A percentile compares a stretch with the other conserved stretches of the same genome.
These are phyloP conservation scores for Alosa alosa DNA, from an alignment of 2,113 vertebrate species.

Conservation along the genomic window DNA sequence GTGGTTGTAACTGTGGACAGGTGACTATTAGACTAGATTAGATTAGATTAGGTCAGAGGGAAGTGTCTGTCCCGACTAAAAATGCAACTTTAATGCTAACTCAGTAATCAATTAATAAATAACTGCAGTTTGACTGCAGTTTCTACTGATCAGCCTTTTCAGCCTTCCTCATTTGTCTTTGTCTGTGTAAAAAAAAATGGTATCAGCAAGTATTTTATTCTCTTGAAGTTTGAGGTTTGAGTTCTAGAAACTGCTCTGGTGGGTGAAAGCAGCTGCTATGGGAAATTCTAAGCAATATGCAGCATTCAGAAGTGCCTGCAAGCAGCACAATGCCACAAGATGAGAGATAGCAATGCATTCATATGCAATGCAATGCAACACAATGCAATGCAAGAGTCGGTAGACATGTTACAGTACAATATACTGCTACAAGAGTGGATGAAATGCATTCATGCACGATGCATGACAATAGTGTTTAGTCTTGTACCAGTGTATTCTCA, in stretches of 20 bases:
- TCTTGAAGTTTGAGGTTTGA: slow-evolving; percentile 15
- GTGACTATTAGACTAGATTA: too few relatives aligned
- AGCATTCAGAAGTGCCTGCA: background rate
- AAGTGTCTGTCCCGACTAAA: too few relatives aligned
- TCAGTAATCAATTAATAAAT: too few relatives aligned
- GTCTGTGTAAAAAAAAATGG: background rate
- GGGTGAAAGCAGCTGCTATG: background rate
- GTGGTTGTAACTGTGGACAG: too few relatives aligned
- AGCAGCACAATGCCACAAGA: slow-evolving; percentile 1
- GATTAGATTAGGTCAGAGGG: too few relatives aligned
- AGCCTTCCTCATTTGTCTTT: background rate
- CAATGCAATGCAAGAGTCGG: background rate
- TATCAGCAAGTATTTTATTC: background rate
- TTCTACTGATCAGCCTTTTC: background rate
- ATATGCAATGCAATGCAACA: background rate
- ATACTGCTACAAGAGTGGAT: too few relatives aligned
- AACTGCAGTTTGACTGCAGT: background rate
- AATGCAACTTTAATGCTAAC: too few relatives aligned
- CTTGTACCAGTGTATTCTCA: too few relatives aligned
- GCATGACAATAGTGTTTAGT: too few relatives aligned
- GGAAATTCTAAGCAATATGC: background rate
- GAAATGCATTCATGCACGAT: too few relatives aligned
- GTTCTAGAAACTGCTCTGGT: slow-evolving; percentile 6
- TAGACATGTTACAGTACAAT: too few relatives aligned
- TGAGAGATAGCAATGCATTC: background rate